Evolutionary conservation across 1,140 invertebrate species (phyloP), one percentile per base, ranked within the genome.

Genomic region (Luehdorfia chinensis): DNA sequence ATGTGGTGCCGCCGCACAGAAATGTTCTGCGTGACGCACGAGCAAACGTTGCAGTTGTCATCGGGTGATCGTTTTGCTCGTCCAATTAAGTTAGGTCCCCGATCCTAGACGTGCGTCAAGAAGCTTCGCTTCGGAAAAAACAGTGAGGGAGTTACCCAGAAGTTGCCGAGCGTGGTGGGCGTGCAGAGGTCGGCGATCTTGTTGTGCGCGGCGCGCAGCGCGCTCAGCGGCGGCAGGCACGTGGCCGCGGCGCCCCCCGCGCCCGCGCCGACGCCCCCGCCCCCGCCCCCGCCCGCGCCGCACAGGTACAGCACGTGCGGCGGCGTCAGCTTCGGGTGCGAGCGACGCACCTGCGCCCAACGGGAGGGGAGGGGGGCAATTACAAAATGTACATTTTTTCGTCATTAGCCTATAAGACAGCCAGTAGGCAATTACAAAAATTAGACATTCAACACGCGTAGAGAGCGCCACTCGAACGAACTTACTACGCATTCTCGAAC

Each of bases 221-320:
- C 44, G 0, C 56, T 27, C 3, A 85, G 59, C 2, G 76, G 52
- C 3, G 80, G 80, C 14, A 84, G 21, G 13, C 25, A 55, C 1
- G 54, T 48, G 14, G 34, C 19, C 0, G 59, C 4, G 8, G 41
- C 25, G 1, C 34, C 50, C 11, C 44, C 56, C 36, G 44, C 19
- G n/a, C n/a, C n/a, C n/a, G 55, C 1, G 53, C 50, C 11, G 32
- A 19, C 0, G 58, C 4, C 8, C 39, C 25, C 1, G 31, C 50
- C n/a, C n/a, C 44, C 56, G 36, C 39, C 60, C 7, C 60, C 45
- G 33, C 64, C 60, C 61, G 68, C 69, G 7, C 81, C 78, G 53
- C 89, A 91, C 37, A 96, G 84, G 74, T 96, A 92, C 16, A 94
- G 84, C 31, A 95, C 90, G 32, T 89, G 73, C 0, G 94, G 93